Base-by-base conservation (phyloP, 2,888 invertebrate genomes). In the Microchrysa polita region DNA sequence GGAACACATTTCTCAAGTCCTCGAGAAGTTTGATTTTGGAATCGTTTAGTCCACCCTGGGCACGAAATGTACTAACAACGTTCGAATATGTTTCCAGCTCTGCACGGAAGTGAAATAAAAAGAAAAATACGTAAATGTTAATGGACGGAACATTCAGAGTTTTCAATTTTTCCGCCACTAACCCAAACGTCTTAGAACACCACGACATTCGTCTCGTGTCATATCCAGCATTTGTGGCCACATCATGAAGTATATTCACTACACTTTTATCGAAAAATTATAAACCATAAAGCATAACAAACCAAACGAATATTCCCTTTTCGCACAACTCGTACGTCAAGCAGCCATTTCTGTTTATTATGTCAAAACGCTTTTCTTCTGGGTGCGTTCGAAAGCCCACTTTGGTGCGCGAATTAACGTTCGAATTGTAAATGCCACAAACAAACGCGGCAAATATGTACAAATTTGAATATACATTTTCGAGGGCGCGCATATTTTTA, bases 21-120 rank as follows among this genome's bases (percentile, higher is more conserved):
- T 92, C 92, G 71, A 97, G 87, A 80, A 96, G 86, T 85, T 91
- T 93, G 82, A 91, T 91, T 88, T 95, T 95, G 81, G 92, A 92
- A 81, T 91, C 90, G 82, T 90, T 93, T 75, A 96, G 89, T 81
- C 92, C 90, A 78, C 97, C 97, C 87, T 96, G 96, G 80, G 96
- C 96, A 86, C 97, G 90, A 83, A 97, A 90, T 80, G 94, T 96
- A 82, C 93, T 93, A 75, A 97, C 91, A 84, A 96, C 89, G 84
- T 92, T 91, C 80, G 94, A 92, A 88, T 96, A 97, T 78, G 96
- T 95, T 87, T 96, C 95, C 83, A 97, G 86, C 88, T 97, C 95
- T 95, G 84, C 73, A 88, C 87, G 81, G 27, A 67, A 72, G 12
- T 14, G 20, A 52, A 48, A 48, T 48, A 48, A 12, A 48, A n/a